phyloP scores from a whole-genome alignment of 2,797 vertebrate species.

The Melanotaenia boesemani region DNA sequence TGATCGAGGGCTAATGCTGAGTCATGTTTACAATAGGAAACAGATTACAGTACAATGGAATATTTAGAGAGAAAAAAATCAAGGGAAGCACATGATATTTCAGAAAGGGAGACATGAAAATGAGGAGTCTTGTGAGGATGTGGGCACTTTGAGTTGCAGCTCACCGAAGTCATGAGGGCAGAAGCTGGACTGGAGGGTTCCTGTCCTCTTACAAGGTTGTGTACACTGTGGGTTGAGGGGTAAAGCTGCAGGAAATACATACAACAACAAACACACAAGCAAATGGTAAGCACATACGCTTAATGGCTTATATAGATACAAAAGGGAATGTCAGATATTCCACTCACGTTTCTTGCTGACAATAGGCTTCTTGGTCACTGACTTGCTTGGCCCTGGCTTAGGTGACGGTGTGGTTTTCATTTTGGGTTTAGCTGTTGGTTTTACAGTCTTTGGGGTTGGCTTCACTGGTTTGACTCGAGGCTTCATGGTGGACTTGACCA shows the following conservation, averaged over 20 bases:
- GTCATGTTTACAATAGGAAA: not conserved
- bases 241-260: constrained; percentile 65
- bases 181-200: constrained; percentile 86
- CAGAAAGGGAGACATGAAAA: not conserved
- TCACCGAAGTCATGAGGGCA: constrained; percentile 90
- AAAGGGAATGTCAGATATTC: not conserved
- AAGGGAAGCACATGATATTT: not conserved
- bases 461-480: constrained; percentile 59
- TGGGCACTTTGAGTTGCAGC: constrained; percentile 27
- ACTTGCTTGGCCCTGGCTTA: constrained; percentile 64
- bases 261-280: constrained; percentile 45
- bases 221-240: constrained; percentile 80
- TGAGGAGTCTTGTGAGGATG: not conserved
- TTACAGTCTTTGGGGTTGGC: constrained; percentile 59
- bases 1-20: not conserved
- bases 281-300: not conserved
- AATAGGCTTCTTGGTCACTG: constrained; percentile 66
- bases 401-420: constrained; percentile 54
- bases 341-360: constrained; percentile 78
- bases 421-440: constrained; percentile 67
- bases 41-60: not conserved
- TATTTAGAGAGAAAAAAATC: not conserved
- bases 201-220: constrained; percentile 83
- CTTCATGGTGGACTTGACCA: constrained; percentile 62
- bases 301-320: not conserved